Evolutionary conservation across 2,888 invertebrate species (phyloP).

Genomic region (Heteromurus nitidus): DNA sequence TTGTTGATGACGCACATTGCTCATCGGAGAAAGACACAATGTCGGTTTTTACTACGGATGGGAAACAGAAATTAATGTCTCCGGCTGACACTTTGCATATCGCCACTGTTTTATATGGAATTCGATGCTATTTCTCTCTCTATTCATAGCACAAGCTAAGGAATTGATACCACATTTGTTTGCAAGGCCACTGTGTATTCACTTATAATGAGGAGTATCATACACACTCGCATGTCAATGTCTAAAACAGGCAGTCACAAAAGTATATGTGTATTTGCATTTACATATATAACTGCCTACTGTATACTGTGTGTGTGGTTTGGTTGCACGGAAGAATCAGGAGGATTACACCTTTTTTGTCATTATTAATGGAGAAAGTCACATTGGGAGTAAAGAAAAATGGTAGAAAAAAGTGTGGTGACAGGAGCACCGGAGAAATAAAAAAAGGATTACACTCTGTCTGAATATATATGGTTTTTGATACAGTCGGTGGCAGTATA

Average conservation of each 20-base stretch:
- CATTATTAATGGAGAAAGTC: slow-evolving; percentile 52
- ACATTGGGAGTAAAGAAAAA: slow-evolving; percentile 22
- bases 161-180: slow-evolving; percentile 23
- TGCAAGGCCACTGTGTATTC: no score
- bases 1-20: slow-evolving; percentile 6
- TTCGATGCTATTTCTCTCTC: neutral
- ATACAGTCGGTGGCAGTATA: neutral
- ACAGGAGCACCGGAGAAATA: slow-evolving; percentile 9
- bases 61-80: slow-evolving; percentile 10
- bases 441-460: slow-evolving; percentile 12
- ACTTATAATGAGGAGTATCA: no score
- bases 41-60: neutral
- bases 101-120: neutral
- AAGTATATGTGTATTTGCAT: no score
- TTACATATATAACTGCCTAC: no score
- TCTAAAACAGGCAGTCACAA: neutral
- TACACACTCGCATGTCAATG: neutral
- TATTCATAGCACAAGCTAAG: slow-evolving; percentile 3
- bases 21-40: neutral
- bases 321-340: no score
- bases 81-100: neutral
- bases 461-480: neutral
- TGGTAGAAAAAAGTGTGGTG: neutral
- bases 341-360: slow-evolving; percentile 33
- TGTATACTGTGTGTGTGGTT: no score